Conservation (phyloP, 2,113 vertebrate genomes). For the Notarius quadriscutis region DNA sequence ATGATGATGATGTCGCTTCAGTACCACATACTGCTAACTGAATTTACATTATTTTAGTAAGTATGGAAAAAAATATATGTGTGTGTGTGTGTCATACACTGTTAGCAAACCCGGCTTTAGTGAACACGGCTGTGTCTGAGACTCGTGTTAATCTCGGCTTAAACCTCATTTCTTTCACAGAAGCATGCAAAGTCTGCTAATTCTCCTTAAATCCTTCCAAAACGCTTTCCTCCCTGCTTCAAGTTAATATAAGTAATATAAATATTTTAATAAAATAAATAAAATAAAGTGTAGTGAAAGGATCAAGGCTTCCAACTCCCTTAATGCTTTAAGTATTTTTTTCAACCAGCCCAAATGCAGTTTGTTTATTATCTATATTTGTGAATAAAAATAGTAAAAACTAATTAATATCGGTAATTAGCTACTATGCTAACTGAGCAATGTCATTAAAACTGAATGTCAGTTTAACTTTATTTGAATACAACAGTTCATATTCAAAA, state of each 20-base stretch:
- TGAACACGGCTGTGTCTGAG: background rate
- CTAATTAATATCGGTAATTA: background rate
- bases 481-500: background rate
- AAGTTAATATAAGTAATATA: background rate
- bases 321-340: background rate
- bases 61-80: background rate
- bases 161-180: slow-evolving; percentile 16
- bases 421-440: background rate
- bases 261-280: background rate
- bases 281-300: background rate
- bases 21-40: background rate
- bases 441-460: background rate
- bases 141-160: slow-evolving; percentile 20
- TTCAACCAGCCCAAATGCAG: background rate
- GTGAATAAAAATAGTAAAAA: background rate
- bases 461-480: background rate
- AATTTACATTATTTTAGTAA: background rate
- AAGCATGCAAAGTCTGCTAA: slow-evolving; percentile 20
- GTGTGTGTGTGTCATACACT: background rate
- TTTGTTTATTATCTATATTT: background rate
- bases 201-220: slow-evolving; percentile 16
- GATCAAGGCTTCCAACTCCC: background rate
- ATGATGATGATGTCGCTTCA: background rate
- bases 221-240: background rate
- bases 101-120: background rate